Conservation (phyloP, 2,113 vertebrate genomes). For the Edolisoma coerulescens region DNA sequence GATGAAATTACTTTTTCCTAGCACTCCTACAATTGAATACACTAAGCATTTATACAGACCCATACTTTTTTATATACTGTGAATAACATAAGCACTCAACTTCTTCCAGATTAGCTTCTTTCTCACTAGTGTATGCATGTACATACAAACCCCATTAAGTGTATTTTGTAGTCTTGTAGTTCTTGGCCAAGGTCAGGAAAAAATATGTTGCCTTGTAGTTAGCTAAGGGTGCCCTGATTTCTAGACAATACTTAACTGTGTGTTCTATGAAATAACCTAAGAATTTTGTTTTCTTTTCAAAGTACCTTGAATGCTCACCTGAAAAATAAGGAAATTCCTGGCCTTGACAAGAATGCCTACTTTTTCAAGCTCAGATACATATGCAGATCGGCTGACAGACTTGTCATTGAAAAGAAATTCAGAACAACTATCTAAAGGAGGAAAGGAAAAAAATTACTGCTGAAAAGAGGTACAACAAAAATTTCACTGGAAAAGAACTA, state of each 20-base stretch:
- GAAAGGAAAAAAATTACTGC: background rate
- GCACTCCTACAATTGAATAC: background rate
- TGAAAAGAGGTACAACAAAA: background rate
- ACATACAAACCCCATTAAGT: background rate
- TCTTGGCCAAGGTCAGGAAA: background rate
- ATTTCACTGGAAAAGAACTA: background rate
- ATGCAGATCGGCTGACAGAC: conserved; percentile 72
- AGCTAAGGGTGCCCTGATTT: background rate
- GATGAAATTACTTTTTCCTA: background rate
- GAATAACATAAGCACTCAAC: background rate
- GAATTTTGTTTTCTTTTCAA: background rate
- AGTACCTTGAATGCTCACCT: conserved; percentile 75
- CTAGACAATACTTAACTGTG: background rate
- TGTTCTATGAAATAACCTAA: background rate
- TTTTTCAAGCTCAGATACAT: conserved; percentile 80
- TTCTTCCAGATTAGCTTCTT: background rate
- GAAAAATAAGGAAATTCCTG: conserved; percentile 90
- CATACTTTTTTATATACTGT: background rate
- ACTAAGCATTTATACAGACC: background rate
- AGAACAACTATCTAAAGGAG: conserved; percentile 75
- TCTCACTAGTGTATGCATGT: background rate
- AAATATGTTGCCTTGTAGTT: background rate
- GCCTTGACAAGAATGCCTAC: conserved; percentile 87
- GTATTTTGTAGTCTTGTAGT: background rate
- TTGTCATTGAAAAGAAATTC: conserved; percentile 79